Base-by-base conservation (phyloP, 2,113 vertebrate species). In the Aleadryas rufinucha region DNA sequence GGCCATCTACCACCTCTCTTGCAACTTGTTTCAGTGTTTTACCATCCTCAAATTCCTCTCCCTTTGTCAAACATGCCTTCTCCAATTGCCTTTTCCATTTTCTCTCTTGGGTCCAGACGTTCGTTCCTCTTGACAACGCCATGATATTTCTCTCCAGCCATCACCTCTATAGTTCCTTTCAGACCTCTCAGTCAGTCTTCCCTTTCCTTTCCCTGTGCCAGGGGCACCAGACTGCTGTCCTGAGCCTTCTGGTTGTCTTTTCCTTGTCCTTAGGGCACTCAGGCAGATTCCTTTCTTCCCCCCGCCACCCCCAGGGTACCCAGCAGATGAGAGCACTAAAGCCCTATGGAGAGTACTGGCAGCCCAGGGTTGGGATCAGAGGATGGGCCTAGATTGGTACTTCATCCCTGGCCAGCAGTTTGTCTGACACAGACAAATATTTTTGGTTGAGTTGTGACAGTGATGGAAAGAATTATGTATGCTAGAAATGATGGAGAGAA, bases 291-390 rank as follows among this genome's bases (percentile, higher is more conserved):
- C 61, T 76, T 85, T 75, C 60, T 70, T 63, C 20, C 6, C 17
- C 39, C 2, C n/a, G n/a, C n/a, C n/a, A n/a, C n/a, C n/a, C 5
- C 5, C 16, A 3, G 1, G 24, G 5, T 15, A 69, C 13, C 27
- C 28, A 30, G 61, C 26, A 90, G 56, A 78, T 61, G 27, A 70
- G 14, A 88, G n/a, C 28, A 24, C 26, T 13, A 28, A n/a, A 37
- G n/a, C 21, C 28, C 33, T 16, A 4, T 19, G 31, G 37, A 56
- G 24, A 39, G 5, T 24, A 47, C 61, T 1, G 3, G 45, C 41
- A 82, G 21, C 20, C 30, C n/a, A 71, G 24, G 0, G 0, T 0
- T 74, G 27, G 41, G 56, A 47, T 56, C 81, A 90, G 69, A 82
- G n/a, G 13, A 39, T 60, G n/a, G 14, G 5, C 59, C 31, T 84